Base-by-base conservation (phyloP, 2,888 invertebrate species). In the Lissonota sp. region DNA sequence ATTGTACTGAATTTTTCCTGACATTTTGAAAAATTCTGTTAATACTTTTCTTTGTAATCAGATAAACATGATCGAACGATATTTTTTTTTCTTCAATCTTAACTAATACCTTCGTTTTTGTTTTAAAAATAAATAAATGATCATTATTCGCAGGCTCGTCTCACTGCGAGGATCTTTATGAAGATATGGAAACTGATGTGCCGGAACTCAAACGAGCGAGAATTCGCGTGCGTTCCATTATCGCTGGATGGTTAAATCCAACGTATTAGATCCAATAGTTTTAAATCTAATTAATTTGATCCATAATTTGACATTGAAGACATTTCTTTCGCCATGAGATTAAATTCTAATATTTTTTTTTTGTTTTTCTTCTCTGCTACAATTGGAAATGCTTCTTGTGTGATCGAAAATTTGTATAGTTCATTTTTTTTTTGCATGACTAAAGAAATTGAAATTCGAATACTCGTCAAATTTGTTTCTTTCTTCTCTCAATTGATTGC, bases 141-240 rank as follows among this genome's bases (percentile, higher is more conserved):
- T 26, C 26, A 26, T 57, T 16, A 79, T 75, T 81, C 57, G 16
- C 58, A 90, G 90, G 88, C 14, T 77, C 88, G 0, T 89, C 90
- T 4, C 90, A 90, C 40, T 89, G 88, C 12, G 79, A 84, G 49
- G 90, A 90, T 81, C 73, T 90, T 7, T 66, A 86, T 12, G 49
- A 39, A 12, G 85, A 87, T 10, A 2, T 0, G 0, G 0, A 10
- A 0, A 73, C 83, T 0, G 90, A 89, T 10, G 8, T 67, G 0
- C 62, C 78, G 4, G 87, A 80, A 5, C 79, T 90, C 39, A 77
- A 7, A 4, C 62, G 73, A 46, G 88, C 90, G 5, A 85, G 88
- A 51, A 67, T 67, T 4, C 84, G 40, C 6, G 77, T 89, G 40
- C 86, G 84, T 5, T 6, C 63, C 5, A 85, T 87, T 37, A 82